Evolutionary conservation across 1,140 invertebrate species (phyloP).

Genomic region (Drosophila tani): DNA sequence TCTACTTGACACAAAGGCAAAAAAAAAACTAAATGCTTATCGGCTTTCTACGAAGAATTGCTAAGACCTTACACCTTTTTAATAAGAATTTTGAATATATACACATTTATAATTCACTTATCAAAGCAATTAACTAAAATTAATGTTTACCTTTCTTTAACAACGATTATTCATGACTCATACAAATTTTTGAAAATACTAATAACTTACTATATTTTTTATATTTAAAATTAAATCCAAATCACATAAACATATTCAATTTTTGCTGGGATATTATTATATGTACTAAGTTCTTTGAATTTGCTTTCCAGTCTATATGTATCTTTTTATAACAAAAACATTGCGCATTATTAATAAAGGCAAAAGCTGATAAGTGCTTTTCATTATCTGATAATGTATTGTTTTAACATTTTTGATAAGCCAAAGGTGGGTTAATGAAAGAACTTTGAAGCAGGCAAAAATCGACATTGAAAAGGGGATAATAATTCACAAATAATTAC

Average conservation of each 20-base stretch:
- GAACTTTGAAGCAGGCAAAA: too few relatives aligned
- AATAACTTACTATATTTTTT: background rate
- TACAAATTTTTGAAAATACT: background rate
- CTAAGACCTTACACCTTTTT: background rate
- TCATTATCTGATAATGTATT: conserved; percentile 7
- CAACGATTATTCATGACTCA: background rate
- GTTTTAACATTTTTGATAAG: conserved; percentile 5
- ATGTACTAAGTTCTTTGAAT: background rate
- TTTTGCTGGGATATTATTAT: background rate
- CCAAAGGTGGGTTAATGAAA: background rate
- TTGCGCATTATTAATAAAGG: conserved; percentile 9
- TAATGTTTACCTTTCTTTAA: too few relatives aligned
- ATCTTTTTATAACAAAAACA: conserved; percentile 5
- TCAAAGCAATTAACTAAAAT: background rate
- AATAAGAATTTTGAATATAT: background rate
- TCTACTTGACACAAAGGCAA: background rate
- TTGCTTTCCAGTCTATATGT: background rate
- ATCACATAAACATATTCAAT: background rate
- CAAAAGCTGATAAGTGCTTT: background rate
- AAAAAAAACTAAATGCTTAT: background rate
- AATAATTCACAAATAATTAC: background rate
- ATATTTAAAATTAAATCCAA: background rate
- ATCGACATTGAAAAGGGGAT: background rate
- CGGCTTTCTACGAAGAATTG: background rate
- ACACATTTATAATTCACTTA: too few relatives aligned